phyloP scores from a whole-genome alignment of 1,140 invertebrate species.

The Arctopsyche grandis region DNA sequence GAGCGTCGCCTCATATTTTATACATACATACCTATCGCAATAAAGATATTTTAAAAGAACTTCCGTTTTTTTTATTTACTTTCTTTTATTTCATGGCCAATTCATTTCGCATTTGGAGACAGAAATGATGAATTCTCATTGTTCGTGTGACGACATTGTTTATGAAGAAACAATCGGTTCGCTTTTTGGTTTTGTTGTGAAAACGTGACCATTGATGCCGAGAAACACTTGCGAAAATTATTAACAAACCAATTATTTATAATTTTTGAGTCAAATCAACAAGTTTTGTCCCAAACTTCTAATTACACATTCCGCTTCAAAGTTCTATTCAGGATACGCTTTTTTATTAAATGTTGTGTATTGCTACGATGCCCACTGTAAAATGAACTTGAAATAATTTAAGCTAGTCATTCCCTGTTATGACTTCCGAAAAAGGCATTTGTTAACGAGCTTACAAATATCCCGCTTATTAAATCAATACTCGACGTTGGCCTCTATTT shows the following conservation, averaged over 20 bases:
- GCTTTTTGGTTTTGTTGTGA: slow-evolving; percentile 13
- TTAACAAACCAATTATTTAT: slow-evolving; percentile 9
- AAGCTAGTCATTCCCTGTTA: background rate
- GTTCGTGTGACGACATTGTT: slow-evolving; percentile 21
- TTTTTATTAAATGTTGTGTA: background rate
- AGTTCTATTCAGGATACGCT: background rate
- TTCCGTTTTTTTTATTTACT: no score
- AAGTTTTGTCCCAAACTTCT: background rate
- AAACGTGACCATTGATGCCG: slow-evolving; percentile 19
- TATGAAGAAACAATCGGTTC: slow-evolving; percentile 21
- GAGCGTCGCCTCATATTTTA: no score
- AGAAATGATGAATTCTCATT: slow-evolving; percentile 25
- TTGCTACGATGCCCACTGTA: background rate
- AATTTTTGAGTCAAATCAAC: background rate
- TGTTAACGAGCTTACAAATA: no score
- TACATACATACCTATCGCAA: no score
- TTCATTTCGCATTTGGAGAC: background rate
- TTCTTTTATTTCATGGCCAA: slow-evolving; percentile 5
- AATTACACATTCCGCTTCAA: no score
- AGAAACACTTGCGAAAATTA: slow-evolving; percentile 18
- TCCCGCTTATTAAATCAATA: no score
- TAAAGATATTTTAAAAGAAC: no score
- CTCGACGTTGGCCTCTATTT: no score
- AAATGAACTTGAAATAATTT: background rate
- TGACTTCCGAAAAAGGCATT: background rate